Evolutionary conservation across 2,888 invertebrate genomes (phyloP), one percentile per base, ranked within the genome.

Genomic region (Apoderus coryli): DNA sequence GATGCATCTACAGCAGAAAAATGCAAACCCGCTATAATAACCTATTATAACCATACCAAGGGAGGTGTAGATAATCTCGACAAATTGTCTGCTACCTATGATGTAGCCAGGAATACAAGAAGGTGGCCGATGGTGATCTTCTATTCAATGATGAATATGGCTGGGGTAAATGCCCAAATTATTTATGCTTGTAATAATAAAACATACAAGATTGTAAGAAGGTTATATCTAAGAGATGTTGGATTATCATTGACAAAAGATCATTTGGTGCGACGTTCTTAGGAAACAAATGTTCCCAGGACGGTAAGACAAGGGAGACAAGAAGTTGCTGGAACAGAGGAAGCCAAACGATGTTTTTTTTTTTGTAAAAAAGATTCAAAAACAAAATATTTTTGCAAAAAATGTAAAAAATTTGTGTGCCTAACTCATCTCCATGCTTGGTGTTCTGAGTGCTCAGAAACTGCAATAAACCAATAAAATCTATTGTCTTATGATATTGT

Each of bases 61-160:
- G n/a, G n/a, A n/a, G n/a, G n/a, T n/a, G n/a, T n/a, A n/a, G n/a
- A n/a, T n/a, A n/a, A 38, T 13, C 37, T 43, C 13, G 44, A 43
- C 31, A 35, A 42, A 32, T 34, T 44, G 29, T 35, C 25, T 28
- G 35, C 35, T 7, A 28, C 29, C 22, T 40, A 42, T 27, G 33
- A 35, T 30, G 39, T 40, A 13, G 35, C 35, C 22, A 37, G 43
- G 16, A 45, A 43, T 29, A 43, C 38, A 4, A 36, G 40, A 34
- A 37, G 40, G 28, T 44, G 45, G 43, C 39, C 43, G 22, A 38
- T 44, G 39, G 30, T 40, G 6, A 26, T 41, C 16, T 43, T 44
- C 32, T 45, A 37, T 36, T 29, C 34, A 12, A 33, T 47, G n/a
- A 13, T 45, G 11, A 45, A 44, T 37, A 33, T 42, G 12, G 35